A percentile compares a stretch with the other conserved stretches of the same genome.
Conservation (phyloP, 1,140 invertebrate species). For the Achatina immaculata region DNA sequence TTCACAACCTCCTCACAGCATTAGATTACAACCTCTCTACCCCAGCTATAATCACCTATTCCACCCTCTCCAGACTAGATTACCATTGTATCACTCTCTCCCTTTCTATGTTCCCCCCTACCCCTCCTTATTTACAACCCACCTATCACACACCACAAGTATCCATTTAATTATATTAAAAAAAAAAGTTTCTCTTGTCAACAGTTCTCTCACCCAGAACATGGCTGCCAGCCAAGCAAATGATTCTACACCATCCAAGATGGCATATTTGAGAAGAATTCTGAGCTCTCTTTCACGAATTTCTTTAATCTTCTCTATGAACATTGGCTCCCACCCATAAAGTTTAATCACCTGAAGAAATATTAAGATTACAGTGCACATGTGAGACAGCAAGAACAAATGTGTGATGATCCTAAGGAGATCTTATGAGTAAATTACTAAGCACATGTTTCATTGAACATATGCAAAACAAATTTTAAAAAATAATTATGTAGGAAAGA, state of each 20-base stretch:
- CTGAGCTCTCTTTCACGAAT: slow-evolving; percentile 69
- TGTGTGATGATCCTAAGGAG: neutral
- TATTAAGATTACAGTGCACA: neutral
- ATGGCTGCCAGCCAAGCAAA: slow-evolving; percentile 95
- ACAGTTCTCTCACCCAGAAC: slow-evolving; percentile 81
- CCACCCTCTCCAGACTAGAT: too few species aligned
- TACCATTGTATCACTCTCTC: too few species aligned
- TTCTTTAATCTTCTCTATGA: slow-evolving; percentile 65
- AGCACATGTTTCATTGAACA: neutral
- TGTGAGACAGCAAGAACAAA: neutral
- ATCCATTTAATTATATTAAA: too few species aligned
- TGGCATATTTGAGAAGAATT: slow-evolving; percentile 67
- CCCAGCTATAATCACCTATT: too few species aligned
- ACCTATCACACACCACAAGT: too few species aligned
- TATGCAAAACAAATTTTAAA: too few species aligned
- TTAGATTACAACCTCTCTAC: too few species aligned
- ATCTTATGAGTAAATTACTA: neutral
- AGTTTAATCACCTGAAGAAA: slow-evolving; percentile 55
- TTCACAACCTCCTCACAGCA: too few species aligned
- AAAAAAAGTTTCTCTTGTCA: too few species aligned
- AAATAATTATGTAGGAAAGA: too few species aligned
- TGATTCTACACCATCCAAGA: slow-evolving; percentile 78
- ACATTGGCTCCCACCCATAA: slow-evolving; percentile 67
- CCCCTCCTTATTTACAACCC: too few species aligned
- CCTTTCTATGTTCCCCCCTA: too few species aligned